A percentile compares a stretch with the other conserved stretches of the same genome.
These are phyloP conservation scores for Bufotes viridis DNA, from an alignment of 2,797 vertebrate genomes.

Conservation along the genomic window DNA sequence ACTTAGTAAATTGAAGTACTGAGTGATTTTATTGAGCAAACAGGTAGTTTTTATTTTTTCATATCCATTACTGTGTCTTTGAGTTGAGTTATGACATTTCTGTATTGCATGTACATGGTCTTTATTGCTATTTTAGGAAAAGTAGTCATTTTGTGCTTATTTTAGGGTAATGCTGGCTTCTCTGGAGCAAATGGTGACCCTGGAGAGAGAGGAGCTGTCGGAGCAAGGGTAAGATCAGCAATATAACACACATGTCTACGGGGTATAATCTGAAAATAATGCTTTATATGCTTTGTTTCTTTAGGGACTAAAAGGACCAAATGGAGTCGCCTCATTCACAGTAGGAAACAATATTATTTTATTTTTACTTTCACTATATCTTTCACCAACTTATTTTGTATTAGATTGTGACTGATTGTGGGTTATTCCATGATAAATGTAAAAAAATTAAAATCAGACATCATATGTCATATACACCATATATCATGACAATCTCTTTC, in stretches of 20 bases:
- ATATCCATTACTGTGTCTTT: background rate
- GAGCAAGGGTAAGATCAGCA: constrained; percentile 69
- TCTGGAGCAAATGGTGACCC: constrained; percentile 68
- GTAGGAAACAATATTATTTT: constrained; percentile 73
- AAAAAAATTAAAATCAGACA: too few species aligned
- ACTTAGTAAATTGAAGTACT: background rate
- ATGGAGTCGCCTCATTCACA: constrained; percentile 69
- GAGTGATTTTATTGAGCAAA: background rate
- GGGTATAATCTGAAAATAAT: background rate
- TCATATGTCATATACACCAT: too few species aligned
- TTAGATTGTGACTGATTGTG: background rate
- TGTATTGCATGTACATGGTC: background rate
- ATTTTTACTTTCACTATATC: background rate
- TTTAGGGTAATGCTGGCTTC: constrained; percentile 71
- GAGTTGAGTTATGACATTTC: background rate
- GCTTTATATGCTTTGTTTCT: constrained; percentile 42
- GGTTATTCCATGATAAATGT: too few species aligned
- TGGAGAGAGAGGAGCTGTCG: constrained; percentile 71
- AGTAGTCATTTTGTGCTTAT: constrained; percentile 39
- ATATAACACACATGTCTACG: background rate
- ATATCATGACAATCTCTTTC: too few species aligned
- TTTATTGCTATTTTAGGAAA: background rate
- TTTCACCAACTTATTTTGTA: background rate
- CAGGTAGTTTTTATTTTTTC: background rate
- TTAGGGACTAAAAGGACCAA: constrained; percentile 81